Conservation (phyloP, 2,888 invertebrate species). For the Eupithecia tripunctaria region DNA sequence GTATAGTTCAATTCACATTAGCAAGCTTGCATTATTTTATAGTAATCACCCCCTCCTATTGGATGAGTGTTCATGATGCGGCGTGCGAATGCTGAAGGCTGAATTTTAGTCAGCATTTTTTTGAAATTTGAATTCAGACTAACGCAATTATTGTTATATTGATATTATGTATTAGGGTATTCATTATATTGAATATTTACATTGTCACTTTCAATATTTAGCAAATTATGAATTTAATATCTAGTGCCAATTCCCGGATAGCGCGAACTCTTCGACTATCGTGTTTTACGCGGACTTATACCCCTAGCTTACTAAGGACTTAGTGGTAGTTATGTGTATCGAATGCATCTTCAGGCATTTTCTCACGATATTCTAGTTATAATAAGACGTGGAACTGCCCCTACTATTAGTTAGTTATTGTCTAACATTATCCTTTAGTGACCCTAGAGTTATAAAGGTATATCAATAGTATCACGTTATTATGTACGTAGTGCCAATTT, state of each 20-base stretch:
- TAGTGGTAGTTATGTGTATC: conserved; percentile 72
- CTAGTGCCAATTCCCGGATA: conserved; percentile 75
- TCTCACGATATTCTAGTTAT: conserved; percentile 48
- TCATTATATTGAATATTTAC: conserved; percentile 72
- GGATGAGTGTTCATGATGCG: conserved; percentile 56
- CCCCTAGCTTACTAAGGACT: conserved; percentile 70
- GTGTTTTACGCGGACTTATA: conserved; percentile 65
- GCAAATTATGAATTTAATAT: conserved; percentile 63
- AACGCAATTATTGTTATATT: conserved; percentile 73
- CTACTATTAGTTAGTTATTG: conserved; percentile 29
- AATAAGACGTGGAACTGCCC: conserved; percentile 39
- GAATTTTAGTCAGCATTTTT: conserved; percentile 56
- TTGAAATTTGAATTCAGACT: conserved; percentile 65
- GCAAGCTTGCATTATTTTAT: conserved; percentile 53
- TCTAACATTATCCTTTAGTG: conserved; percentile 37
- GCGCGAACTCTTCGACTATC: conserved; percentile 66
- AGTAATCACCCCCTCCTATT: conserved; percentile 56
- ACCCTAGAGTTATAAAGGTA: conserved; percentile 54
- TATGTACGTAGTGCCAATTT: conserved; percentile 63
- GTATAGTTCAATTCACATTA: conserved; percentile 35
- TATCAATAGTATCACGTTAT: conserved; percentile 49
- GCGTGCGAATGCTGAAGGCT: conserved; percentile 56
- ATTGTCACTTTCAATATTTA: conserved; percentile 73
- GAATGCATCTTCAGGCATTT: conserved; percentile 52
- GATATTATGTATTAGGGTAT: conserved; percentile 65